phyloP scores from a whole-genome alignment of 1,140 invertebrate species.

The Listronotus bonariensis region DNA sequence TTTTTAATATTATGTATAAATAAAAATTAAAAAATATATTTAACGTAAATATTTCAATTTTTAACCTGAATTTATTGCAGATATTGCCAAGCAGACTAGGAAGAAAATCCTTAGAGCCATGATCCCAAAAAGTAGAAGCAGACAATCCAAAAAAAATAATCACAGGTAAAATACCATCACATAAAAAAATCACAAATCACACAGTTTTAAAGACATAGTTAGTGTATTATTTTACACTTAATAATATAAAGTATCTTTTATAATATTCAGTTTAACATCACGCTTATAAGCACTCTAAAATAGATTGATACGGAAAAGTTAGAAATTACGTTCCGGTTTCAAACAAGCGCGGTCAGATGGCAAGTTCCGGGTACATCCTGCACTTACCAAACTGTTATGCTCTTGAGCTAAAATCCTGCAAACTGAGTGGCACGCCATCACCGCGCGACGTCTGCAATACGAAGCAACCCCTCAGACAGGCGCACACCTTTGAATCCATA shows the following conservation, averaged over 20 bases:
- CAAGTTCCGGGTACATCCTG: constrained; percentile 33
- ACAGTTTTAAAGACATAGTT: constrained; percentile 13
- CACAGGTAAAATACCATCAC: constrained; percentile 17
- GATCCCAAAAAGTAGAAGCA: constrained; percentile 6
- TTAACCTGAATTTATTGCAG: constrained; percentile 29
- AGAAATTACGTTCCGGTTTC: constrained; percentile 8
- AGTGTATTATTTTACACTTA: background rate
- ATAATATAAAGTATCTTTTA: too few species aligned
- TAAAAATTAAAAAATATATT: background rate
- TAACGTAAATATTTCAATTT: too few species aligned
- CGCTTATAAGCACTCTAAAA: too few species aligned
- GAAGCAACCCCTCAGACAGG: constrained; percentile 23
- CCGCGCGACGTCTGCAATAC: constrained; percentile 22
- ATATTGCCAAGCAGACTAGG: constrained; percentile 13
- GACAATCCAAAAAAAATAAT: background rate
- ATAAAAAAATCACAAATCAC: constrained; percentile 20
- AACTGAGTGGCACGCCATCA: constrained; percentile 43
- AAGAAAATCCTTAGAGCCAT: constrained; percentile 23
- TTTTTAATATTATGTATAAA: too few species aligned
- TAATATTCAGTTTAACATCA: too few species aligned
- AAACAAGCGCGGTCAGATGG: constrained; percentile 34
- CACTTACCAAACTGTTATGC: constrained; percentile 24
- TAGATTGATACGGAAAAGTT: background rate
- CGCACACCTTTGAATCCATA: constrained; percentile 35
- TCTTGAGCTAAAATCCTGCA: constrained; percentile 41